Evolutionary conservation across 1,140 invertebrate genomes (phyloP), one percentile per base, ranked within the genome.

Genomic region (Eriocheir sinensis): DNA sequence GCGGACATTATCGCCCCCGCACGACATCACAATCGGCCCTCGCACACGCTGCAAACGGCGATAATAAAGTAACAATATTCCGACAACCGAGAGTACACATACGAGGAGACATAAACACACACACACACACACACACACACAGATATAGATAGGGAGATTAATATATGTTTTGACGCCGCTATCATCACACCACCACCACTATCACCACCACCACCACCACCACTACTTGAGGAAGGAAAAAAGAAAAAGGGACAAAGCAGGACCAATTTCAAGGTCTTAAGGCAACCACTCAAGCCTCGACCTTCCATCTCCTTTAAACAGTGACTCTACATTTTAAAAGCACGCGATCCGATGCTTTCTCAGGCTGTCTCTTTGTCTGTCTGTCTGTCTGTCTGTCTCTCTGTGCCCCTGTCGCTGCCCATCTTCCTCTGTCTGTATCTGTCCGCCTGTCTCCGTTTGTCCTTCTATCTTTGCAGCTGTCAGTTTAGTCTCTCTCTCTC

Each of bases 301-400:
- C 60, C 60, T n/a, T 72, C 60, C 60, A n/a, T 72, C 60, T 72
- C 60, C 60, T 72, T 72, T 72, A 72, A 72, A n/a, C 60, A 21
- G n/a, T 48, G 1, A 72, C n/a, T 72, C 60, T 12, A n/a, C 8
- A 72, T 72, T n/a, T n/a, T n/a, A n/a, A n/a, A n/a, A n/a, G n/a
- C 27, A 72, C 60, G 4, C 27, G 60, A 4, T 72, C 27, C 17
- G 44, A 72, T n/a, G 27, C 12, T n/a, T n/a, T 72, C 27, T 4
- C 21, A n/a, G 60, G 27, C 21, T 72, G 60, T 72, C 21, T 72
- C 21, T 72, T 4, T 72, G 60, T 72, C 21, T 17, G 60, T 72
- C 60, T 72, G 6, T n/a, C 60, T 72, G 6, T 72, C 60, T 72
- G 60, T 72, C 27, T 72, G 17, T 72, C 21, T 72, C 0, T n/a